Conservation (phyloP, 1,140 invertebrate species). For the Drosophila nasuta region DNA sequence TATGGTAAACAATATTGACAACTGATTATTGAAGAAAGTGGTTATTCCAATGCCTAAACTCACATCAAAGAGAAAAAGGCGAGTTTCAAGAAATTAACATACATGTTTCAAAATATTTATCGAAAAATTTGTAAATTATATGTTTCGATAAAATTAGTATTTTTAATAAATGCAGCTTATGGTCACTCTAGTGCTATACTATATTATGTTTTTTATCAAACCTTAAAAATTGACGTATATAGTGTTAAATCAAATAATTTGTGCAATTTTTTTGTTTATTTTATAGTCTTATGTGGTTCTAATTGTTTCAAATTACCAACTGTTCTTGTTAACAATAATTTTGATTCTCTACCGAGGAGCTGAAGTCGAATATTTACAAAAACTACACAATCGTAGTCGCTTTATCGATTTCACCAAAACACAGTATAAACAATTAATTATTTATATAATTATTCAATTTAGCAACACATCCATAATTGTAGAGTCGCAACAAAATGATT, state of each 20-base stretch:
- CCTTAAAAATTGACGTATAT: constrained; percentile 48
- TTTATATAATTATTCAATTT: constrained; percentile 28
- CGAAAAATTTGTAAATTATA: neutral
- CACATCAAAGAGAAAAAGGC: too few relatives aligned
- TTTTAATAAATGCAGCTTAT: neutral
- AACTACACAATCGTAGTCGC: constrained; percentile 19
- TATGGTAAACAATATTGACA: too few relatives aligned
- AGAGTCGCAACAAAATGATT: neutral
- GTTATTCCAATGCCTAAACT: too few relatives aligned
- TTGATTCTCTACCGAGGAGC: neutral
- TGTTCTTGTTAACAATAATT: constrained; percentile 5
- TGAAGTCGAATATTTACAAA: constrained; percentile 12
- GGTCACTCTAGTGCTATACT: constrained; percentile 28
- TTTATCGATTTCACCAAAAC: constrained; percentile 68
- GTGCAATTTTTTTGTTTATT: constrained; percentile 40
- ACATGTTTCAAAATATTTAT: too few relatives aligned
- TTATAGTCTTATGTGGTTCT: constrained; percentile 46
- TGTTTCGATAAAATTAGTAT: neutral
- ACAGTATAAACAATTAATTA: constrained; percentile 32
- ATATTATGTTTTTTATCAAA: constrained; percentile 67
- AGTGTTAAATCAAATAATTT: constrained; percentile 14
- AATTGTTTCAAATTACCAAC: constrained; percentile 2
- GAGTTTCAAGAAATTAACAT: too few relatives aligned
- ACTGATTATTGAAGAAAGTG: too few relatives aligned
- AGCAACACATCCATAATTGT: constrained; percentile 4